Base-by-base conservation (phyloP, 2,888 invertebrate genomes). In the Tinea pellionella region DNA sequence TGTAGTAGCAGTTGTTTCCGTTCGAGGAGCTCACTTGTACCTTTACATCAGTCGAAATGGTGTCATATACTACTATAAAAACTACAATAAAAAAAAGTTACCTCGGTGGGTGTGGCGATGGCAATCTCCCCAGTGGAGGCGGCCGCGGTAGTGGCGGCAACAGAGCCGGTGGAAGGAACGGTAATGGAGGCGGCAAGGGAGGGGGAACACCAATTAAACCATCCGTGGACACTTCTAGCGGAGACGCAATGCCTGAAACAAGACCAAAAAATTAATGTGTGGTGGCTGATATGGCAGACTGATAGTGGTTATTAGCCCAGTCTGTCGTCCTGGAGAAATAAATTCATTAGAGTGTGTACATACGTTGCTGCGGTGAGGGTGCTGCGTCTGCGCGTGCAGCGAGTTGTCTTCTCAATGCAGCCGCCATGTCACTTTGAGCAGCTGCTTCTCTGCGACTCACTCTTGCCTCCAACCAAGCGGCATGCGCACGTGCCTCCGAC, bases 401-500 rank as follows among this genome's bases (percentile, higher is more conserved):
- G 1, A 86, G 73, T 64, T 77, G 78, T 64, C 81, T 70, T 0
- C 83, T 67, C 61, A 80, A 69, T 62, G 80, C 72, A 30, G 81
- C 82, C 18, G 80, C 84, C 55, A 79, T 84, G 65, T 75, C 87
- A 1, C 72, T 63, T 24, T 81, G 90, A 72, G 96, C 96, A 76
- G 96, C 96, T 43, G 94, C 89, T 67, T 93, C 94, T 32, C 96
- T 89, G 73, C 94, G 92, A 37, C 93, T 92, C 70, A 94, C 93
- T 59, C 96, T 88, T 12, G 95, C 93, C 62, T 92, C 90, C 60
- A 97, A 90, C 96, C 95, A 95, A 65, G 93, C 92, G 70, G 94
- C 93, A 78, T 96, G 96, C 13, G 94, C 93, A 65, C 95, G 94
- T 68, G 93, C 92, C 78, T 96, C 96, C 61, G 94, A 88, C 61